Conservation (phyloP, 1,140 invertebrate species). For the Diuraphis noxia region DNA sequence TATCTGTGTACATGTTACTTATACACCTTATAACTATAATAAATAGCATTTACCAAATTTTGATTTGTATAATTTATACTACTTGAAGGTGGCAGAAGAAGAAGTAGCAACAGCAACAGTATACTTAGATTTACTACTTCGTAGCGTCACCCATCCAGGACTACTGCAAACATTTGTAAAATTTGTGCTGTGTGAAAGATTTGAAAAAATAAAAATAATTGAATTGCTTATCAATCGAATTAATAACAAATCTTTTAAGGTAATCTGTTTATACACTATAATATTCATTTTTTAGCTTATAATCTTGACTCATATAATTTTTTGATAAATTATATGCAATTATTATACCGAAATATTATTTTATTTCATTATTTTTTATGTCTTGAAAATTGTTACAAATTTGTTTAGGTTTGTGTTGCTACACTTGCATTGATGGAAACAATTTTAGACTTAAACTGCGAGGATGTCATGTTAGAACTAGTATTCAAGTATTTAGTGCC, state of each 20-base stretch:
- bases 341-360: neutral
- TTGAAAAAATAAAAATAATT: slow-evolving; percentile 78
- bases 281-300: neutral
- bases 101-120: slow-evolving; percentile 89
- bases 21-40: neutral
- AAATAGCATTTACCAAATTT: neutral
- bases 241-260: slow-evolving; percentile 72
- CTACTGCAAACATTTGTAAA: slow-evolving; percentile 80
- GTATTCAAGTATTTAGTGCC: slow-evolving; percentile 85
- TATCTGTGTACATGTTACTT: neutral
- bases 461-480: slow-evolving; percentile 94
- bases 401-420: slow-evolving; percentile 81
- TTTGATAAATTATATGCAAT: neutral
- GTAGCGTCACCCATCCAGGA: slow-evolving; percentile 83
- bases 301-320: too few relatives aligned
- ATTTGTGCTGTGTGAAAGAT: slow-evolving; percentile 83
- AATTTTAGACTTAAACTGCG: slow-evolving; percentile 88
- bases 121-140: slow-evolving; percentile 86
- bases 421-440: slow-evolving; percentile 90
- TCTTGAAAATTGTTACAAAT: neutral
- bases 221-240: slow-evolving; percentile 77
- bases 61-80: neutral
- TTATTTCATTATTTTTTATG: neutral
- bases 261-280: slow-evolving; percentile 54
- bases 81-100: slow-evolving; percentile 64